Evolutionary conservation across 2,113 vertebrate genomes (phyloP).

Genomic region (Bambusicola thoracicus): DNA sequence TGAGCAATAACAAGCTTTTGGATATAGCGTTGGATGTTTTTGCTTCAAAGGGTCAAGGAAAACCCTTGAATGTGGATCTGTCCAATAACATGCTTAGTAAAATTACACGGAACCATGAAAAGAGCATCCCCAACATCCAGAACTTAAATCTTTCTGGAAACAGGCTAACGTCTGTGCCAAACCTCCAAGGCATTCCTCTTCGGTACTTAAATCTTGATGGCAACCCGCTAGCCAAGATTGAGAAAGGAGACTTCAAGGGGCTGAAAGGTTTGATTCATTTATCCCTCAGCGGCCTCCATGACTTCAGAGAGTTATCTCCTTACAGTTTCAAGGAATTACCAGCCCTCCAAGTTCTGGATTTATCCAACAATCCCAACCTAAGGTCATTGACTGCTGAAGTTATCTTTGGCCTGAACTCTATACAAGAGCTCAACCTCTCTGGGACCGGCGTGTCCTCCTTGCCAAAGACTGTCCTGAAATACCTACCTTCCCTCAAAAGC

Average conservation of each 20-base stretch:
- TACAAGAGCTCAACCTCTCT: slow-evolving; percentile 92
- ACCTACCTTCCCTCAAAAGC: slow-evolving; percentile 89
- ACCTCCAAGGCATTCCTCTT: slow-evolving; percentile 83
- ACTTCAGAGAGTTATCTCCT: slow-evolving; percentile 78
- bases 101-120: slow-evolving; percentile 55
- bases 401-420: slow-evolving; percentile 83
- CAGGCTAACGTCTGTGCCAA: slow-evolving; percentile 77
- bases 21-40: slow-evolving; percentile 84
- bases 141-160: slow-evolving; percentile 90
- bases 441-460: slow-evolving; percentile 80
- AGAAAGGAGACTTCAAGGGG: slow-evolving; percentile 80
- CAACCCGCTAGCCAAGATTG: slow-evolving; percentile 82
- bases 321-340: slow-evolving; percentile 83
- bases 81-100: slow-evolving; percentile 85
- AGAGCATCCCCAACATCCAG: slow-evolving; percentile 80
- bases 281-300: slow-evolving; percentile 83
- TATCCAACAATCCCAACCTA: slow-evolving; percentile 87
- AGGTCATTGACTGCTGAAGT: slow-evolving; percentile 78
- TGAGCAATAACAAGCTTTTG: slow-evolving; percentile 89
- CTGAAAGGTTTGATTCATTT: slow-evolving; percentile 87
- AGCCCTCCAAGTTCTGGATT: slow-evolving; percentile 89
- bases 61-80: slow-evolving; percentile 87
- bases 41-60: slow-evolving; percentile 81
- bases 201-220: slow-evolving; percentile 89
- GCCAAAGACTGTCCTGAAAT: slow-evolving; percentile 81